Conservation (phyloP, 2,797 vertebrate species). For the Taeniopygia guttata region DNA sequence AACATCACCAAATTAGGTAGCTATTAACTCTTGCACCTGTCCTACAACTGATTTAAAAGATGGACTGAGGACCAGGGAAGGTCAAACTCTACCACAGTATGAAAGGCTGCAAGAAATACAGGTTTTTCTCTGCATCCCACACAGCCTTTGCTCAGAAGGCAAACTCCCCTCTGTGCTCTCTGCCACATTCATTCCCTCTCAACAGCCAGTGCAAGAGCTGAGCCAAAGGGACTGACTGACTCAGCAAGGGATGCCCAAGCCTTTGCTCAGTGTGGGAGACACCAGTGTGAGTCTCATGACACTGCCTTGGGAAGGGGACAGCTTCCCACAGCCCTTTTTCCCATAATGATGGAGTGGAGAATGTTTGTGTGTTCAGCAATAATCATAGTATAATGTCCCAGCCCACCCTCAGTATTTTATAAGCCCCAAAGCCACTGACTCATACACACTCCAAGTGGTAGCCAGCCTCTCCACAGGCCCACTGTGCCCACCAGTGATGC, state of each 20-base stretch:
- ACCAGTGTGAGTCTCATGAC: neutral
- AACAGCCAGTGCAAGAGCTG: neutral
- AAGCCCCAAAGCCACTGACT: neutral
- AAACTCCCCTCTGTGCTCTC: neutral
- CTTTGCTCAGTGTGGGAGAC: neutral
- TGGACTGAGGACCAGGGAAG: neutral
- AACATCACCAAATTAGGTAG: constrained; percentile 5
- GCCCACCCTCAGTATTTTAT: neutral
- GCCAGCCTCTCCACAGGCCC: neutral
- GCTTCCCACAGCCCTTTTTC: neutral
- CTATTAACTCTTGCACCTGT: neutral
- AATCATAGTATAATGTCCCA: neutral
- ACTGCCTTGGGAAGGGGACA: neutral
- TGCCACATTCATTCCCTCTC: neutral
- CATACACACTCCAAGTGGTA: neutral
- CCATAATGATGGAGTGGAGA: neutral
- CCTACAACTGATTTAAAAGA: neutral
- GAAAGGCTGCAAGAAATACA: neutral
- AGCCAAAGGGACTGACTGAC: neutral
- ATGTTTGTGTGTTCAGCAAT: neutral
- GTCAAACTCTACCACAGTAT: neutral
- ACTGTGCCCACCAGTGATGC: neutral
- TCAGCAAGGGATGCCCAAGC: neutral
- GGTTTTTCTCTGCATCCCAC: neutral
- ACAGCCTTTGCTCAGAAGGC: neutral